Percentiles rank a stretch among this genome's conserved stretches.
Evolutionary conservation across 2,797 vertebrate species (phyloP).

Genomic region (Streptopelia turtur): DNA sequence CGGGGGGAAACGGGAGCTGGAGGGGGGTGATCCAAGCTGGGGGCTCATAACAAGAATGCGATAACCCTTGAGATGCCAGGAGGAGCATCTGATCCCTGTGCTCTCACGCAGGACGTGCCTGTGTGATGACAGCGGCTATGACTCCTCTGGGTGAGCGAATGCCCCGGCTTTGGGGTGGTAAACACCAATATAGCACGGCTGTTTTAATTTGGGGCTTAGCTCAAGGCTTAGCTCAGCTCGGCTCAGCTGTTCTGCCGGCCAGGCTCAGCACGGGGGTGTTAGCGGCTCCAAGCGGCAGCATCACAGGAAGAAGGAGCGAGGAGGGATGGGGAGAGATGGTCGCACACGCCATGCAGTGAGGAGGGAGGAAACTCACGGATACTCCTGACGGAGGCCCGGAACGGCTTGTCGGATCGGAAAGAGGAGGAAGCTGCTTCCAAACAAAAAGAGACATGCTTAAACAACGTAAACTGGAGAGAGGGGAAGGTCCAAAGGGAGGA

Average conservation of each 20-base stretch:
- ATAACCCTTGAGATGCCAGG: not conserved
- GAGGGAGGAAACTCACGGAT: constrained; percentile 78
- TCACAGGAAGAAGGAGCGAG: not conserved
- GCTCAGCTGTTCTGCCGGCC: not conserved
- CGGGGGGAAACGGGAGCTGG: fast-evolving
- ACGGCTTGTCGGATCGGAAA: constrained; percentile 80
- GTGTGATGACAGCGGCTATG: not conserved
- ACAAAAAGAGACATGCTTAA: constrained; percentile 69
- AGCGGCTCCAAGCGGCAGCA: not conserved
- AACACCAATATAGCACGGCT: fast-evolving
- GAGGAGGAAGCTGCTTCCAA: constrained; percentile 77
- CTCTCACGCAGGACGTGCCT: not conserved
- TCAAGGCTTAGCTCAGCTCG: no score
- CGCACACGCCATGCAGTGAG: constrained; percentile 3
- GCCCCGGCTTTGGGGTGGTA: not conserved
- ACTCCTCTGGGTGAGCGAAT: not conserved
- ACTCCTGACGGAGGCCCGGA: constrained; percentile 74
- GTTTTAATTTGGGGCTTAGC: not conserved
- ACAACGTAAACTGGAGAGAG: not conserved
- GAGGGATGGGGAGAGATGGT: not conserved
- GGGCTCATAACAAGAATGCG: not conserved
- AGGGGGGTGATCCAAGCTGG: not conserved
- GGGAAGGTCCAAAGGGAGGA: not conserved
- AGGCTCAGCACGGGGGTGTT: not conserved
- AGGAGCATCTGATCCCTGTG: not conserved